phyloP scores from a whole-genome alignment of 2,888 invertebrate species.

The Branchinecta sandiegonensis region DNA sequence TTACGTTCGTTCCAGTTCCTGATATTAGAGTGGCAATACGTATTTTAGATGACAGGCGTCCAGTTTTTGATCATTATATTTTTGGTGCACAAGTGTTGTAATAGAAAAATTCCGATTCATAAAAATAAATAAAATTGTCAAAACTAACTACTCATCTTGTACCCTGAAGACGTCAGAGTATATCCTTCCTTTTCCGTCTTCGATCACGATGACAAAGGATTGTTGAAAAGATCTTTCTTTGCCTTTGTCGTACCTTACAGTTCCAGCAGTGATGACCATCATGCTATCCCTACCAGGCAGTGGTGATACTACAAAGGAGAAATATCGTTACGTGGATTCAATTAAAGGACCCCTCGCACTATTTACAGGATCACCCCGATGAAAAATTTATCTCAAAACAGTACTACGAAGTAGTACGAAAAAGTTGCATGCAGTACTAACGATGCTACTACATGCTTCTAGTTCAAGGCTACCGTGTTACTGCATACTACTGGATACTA shows the following conservation, averaged over 20 bases:
- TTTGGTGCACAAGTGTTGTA: constrained; percentile 15
- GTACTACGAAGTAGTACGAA: no score
- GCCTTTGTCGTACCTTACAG: constrained; percentile 1
- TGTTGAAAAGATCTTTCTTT: constrained; percentile 13
- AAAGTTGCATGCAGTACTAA: no score
- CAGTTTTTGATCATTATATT: neutral
- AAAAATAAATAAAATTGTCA: constrained; percentile 1
- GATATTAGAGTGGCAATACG: constrained; percentile 10
- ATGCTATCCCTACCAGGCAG: constrained; percentile 6
- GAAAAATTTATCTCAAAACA: no score
- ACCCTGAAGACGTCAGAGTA: constrained; percentile 1
- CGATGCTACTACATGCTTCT: no score
- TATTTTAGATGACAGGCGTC: neutral
- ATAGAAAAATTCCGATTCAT: neutral
- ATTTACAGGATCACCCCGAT: no score
- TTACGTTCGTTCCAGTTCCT: constrained; percentile 11
- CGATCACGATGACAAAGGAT: constrained; percentile 1
- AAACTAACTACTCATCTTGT: constrained; percentile 5
- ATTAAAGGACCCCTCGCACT: no score
- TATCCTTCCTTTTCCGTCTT: constrained; percentile 8
- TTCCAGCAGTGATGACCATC: neutral
- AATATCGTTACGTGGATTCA: no score
- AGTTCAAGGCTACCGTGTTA: no score
- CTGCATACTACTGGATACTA: no score
- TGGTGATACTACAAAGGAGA: neutral